Percentiles rank a stretch among this genome's conserved stretches.
Evolutionary conservation across 1,140 invertebrate species (phyloP).

Genomic region (Drosophila navojoa): DNA sequence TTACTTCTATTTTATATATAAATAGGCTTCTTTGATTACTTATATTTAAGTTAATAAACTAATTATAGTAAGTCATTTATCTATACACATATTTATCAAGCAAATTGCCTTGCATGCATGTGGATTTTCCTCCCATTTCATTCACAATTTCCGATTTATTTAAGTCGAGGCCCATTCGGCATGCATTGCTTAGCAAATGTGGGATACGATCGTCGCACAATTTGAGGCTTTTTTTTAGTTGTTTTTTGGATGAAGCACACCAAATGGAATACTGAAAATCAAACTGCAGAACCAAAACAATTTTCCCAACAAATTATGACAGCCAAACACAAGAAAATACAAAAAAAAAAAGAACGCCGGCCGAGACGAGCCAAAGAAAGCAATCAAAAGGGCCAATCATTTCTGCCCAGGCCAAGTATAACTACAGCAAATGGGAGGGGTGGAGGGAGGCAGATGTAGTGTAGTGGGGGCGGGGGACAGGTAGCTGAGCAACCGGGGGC

Average conservation of each 20-base stretch:
- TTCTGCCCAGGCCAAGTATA: slow-evolving; percentile 13
- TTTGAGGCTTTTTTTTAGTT: slow-evolving; percentile 3
- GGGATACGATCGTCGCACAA: slow-evolving; percentile 15
- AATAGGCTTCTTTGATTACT: no score
- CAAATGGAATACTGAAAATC: slow-evolving; percentile 48
- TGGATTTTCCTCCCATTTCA: no score
- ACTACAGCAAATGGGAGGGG: not conserved
- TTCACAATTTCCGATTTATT: no score
- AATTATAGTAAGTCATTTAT: no score
- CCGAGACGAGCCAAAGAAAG: slow-evolving; percentile 42
- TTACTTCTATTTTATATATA: no score
- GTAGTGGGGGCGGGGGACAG: not conserved
- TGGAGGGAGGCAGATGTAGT: not conserved
- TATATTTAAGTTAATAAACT: no score
- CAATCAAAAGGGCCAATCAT: slow-evolving; percentile 56
- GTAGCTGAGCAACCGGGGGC: slow-evolving; percentile 4
- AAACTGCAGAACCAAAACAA: slow-evolving; percentile 56
- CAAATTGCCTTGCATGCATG: no score
- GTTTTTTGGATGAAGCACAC: slow-evolving; percentile 23
- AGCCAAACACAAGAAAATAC: slow-evolving; percentile 1
- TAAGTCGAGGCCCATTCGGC: not conserved
- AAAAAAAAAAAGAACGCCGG: slow-evolving; percentile 3
- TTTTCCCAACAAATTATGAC: slow-evolving; percentile 62
- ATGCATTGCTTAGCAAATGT: slow-evolving; percentile 6
- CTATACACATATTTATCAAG: no score